These are phyloP conservation scores for Choloepus didactylus DNA, from an alignment of 2,797 vertebrate species.

Conservation along the genomic window DNA sequence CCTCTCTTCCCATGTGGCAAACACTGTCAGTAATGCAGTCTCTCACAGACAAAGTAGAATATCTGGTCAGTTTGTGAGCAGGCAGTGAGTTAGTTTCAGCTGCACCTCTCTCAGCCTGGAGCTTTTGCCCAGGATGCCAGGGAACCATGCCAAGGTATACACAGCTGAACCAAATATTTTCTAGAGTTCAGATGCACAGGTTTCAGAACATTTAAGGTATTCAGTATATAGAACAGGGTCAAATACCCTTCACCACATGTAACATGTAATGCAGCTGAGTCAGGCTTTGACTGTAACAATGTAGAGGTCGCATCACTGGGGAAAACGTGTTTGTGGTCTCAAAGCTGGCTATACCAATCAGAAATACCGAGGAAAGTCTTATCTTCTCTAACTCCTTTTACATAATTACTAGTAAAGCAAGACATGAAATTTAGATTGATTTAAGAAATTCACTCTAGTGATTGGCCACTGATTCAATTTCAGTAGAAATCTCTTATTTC, in stretches of 20 bases:
- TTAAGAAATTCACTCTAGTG: background rate
- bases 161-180: background rate
- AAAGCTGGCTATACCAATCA: background rate
- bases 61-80: background rate
- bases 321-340: background rate
- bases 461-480: background rate
- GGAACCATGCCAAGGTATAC: background rate
- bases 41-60: background rate
- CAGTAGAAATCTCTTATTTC: background rate
- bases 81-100: background rate
- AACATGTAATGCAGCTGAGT: background rate
- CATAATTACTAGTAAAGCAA: background rate
- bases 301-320: background rate
- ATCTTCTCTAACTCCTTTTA: constrained; percentile 45
- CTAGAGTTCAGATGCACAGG: background rate
- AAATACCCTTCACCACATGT: background rate
- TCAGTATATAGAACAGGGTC: background rate
- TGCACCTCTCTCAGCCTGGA: background rate
- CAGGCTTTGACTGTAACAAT: background rate
- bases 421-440: background rate
- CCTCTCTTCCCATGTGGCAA: background rate
- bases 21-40: background rate
- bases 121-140: background rate
- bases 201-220: background rate
- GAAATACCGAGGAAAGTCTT: background rate